Evolutionary conservation across 2,797 vertebrate species (phyloP).

Genomic region (Pangasius djambal): DNA sequence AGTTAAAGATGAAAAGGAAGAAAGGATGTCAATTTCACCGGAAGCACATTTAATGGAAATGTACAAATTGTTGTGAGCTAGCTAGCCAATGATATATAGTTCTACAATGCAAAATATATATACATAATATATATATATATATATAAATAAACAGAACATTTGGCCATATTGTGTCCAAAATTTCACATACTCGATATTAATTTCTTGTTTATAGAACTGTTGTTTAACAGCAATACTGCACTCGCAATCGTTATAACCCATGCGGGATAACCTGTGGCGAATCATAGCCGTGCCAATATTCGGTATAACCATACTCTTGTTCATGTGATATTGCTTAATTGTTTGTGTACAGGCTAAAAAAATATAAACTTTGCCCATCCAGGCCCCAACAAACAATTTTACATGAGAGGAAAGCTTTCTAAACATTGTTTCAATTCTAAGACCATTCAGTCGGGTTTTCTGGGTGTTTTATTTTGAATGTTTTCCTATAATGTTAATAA

Average conservation of each 20-base stretch:
- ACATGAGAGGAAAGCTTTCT: neutral
- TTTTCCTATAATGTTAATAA: neutral
- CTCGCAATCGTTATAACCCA: neutral
- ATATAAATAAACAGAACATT: neutral
- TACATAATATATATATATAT: too few species aligned
- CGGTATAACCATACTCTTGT: neutral
- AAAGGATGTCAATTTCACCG: neutral
- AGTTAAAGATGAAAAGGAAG: neutral
- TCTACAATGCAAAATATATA: neutral
- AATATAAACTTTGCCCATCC: neutral
- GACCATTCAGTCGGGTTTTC: neutral
- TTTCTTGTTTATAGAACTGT: neutral
- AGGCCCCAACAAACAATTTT: neutral
- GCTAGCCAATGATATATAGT: neutral
- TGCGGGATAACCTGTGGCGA: neutral
- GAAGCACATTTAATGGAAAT: neutral
- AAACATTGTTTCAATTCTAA: neutral
- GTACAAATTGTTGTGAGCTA: neutral
- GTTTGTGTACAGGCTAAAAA: neutral
- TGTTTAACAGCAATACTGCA: neutral
- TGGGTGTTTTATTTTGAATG: neutral
- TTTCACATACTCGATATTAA: neutral
- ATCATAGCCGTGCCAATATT: neutral
- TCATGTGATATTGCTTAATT: neutral
- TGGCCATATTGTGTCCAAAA: neutral